Conservation (phyloP, 1,140 invertebrate genomes). For the Eufriesea mexicana region DNA sequence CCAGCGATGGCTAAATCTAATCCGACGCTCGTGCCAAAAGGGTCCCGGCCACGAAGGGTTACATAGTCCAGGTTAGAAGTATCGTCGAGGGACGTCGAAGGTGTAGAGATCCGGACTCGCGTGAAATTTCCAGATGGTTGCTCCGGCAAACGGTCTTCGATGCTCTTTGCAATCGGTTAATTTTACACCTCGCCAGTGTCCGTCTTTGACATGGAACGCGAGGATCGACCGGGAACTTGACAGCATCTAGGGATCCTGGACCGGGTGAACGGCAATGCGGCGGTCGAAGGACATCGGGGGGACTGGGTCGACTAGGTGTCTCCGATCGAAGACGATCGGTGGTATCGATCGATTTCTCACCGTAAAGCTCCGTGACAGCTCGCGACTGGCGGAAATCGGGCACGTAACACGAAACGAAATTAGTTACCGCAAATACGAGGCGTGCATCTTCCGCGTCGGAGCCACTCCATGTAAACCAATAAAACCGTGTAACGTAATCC, state of each 20-base stretch:
- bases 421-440: constrained; percentile 9
- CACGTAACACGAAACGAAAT: constrained; percentile 32
- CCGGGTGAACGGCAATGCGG: too few relatives aligned
- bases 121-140: constrained; percentile 6
- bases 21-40: constrained; percentile 62
- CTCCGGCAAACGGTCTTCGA: too few relatives aligned
- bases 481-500: constrained; percentile 70
- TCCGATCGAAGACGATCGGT: too few relatives aligned
- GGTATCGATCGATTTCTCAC: neutral
- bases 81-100: neutral
- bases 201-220: too few relatives aligned
- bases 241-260: too few relatives aligned
- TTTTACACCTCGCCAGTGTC: too few relatives aligned
- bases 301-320: too few relatives aligned
- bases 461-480: constrained; percentile 63
- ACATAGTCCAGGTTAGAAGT: too few relatives aligned
- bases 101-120: neutral
- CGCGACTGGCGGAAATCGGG: neutral
- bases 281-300: too few relatives aligned
- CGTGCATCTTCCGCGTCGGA: constrained; percentile 7
- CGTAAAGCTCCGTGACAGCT: neutral
- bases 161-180: too few relatives aligned
- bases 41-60: constrained; percentile 58
- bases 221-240: too few relatives aligned
- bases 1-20: constrained; percentile 70